phyloP scores from a whole-genome alignment of 2,797 vertebrate genomes.

The Craterocephalus amniculus region DNA sequence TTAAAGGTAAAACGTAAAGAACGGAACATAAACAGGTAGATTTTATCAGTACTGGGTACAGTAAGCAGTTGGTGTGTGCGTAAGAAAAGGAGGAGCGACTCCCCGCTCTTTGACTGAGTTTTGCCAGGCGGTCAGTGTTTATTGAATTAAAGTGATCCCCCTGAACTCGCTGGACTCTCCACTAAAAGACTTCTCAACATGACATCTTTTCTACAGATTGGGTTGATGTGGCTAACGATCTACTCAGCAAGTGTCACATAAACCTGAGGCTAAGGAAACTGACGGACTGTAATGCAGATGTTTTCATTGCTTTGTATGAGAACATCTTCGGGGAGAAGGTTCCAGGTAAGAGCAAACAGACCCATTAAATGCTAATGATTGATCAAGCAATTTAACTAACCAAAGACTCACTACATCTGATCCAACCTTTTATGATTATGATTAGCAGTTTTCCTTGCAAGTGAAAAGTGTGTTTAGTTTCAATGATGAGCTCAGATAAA shows the following conservation, averaged over 20 bases:
- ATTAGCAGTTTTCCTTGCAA: too few relatives aligned
- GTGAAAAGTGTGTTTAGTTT: background rate
- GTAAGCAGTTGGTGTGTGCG: background rate
- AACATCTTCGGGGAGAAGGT: slow-evolving; percentile 92
- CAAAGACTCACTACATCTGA: background rate
- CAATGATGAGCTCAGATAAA: background rate
- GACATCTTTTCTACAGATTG: slow-evolving; percentile 82
- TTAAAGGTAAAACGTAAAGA: background rate
- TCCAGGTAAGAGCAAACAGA: slow-evolving; percentile 89
- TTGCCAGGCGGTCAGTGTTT: slow-evolving; percentile 36
- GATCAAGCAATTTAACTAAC: too few relatives aligned
- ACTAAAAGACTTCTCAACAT: background rate
- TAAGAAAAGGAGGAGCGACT: background rate
- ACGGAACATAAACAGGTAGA: background rate
- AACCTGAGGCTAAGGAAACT: slow-evolving; percentile 83
- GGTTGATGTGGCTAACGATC: slow-evolving; percentile 89
- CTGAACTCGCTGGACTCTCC: too few relatives aligned
- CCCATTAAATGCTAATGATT: too few relatives aligned
- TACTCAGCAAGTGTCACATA: slow-evolving; percentile 89
- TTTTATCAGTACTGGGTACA: background rate
- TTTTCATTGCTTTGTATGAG: slow-evolving; percentile 91
- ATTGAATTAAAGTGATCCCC: slow-evolving; percentile 3
- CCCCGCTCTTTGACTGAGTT: slow-evolving; percentile 32
- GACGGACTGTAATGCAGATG: slow-evolving; percentile 88
- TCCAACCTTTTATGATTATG: too few relatives aligned